Evolutionary conservation across 2,797 vertebrate species (phyloP), one percentile per base, ranked within the genome.

Genomic region (Oophaga sylvatica): DNA sequence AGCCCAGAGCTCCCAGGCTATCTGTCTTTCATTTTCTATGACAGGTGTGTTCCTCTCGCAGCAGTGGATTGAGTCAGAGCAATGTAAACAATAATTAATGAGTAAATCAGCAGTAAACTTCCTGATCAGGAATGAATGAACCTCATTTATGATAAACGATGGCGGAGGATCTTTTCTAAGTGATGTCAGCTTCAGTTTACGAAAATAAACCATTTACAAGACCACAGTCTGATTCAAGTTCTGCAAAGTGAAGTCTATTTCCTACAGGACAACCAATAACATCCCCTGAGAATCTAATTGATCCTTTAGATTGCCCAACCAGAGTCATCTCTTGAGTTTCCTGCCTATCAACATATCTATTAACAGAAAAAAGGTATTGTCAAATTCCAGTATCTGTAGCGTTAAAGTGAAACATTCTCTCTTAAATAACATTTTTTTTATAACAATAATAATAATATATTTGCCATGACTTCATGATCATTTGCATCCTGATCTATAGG

Each of bases 1-100:
- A 76, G 57, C 53, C 65, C 67, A 70, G 26, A 31, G 81, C 81
- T 71, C 81, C 48, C 81, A 57, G 48, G 48, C 57, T 68, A 59
- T 35, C 56, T 29, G 9, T 31, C 67, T 29, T 57, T 70, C n/a
- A 68, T 53, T 31, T 15, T 35, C 81, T 56, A 35, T 83, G 81
- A 73, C 81, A 83, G 81, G 81, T 83, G 67, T 53, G 73, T 31
- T 15, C 53, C 15, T 22, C 62, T 63, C 60, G 26, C 20, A 35
- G 26, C 29, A 57, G 17, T 29, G 71, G 45, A 56, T 29, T 78
- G n/a, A 57, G 15, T 29, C 76, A 59, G 17, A 59, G 67, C 53
- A 83, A 73, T 83, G 67, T 60, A 35, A 70, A 70, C n/a, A 59
- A 20, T 31, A 41, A 35, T 73, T 60, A 56, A 31, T 68, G n/a